Evolutionary conservation across 2,888 invertebrate genomes (phyloP).

Genomic region (Sarcophaga variegata): DNA sequence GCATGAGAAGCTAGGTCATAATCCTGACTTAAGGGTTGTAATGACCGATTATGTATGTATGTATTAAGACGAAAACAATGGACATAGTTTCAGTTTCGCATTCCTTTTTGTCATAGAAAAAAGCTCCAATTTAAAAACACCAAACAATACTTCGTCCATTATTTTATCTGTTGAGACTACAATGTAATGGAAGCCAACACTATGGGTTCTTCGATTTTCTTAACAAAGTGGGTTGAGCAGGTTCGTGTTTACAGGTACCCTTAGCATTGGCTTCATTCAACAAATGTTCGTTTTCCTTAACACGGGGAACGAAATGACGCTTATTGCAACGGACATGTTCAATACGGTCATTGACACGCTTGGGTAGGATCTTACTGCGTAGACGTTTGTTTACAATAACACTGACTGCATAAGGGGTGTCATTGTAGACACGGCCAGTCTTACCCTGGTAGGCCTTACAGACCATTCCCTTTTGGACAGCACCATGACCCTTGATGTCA

Average conservation of each 20-base stretch:
- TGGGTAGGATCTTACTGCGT: constrained; percentile 96
- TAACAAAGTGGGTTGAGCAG: constrained; percentile 93
- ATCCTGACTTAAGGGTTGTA: too few relatives aligned
- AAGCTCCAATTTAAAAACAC: constrained; percentile 40
- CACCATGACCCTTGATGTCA: constrained; percentile 99
- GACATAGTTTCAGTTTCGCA: too few relatives aligned
- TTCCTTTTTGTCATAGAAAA: constrained; percentile 48
- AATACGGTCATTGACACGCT: constrained; percentile 97
- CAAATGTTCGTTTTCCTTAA: constrained; percentile 94
- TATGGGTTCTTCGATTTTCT: constrained; percentile 88
- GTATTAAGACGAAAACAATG: too few relatives aligned
- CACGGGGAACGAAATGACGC: constrained; percentile 97
- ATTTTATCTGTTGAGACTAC: constrained; percentile 1
- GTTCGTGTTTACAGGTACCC: constrained; percentile 91
- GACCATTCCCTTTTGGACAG: constrained; percentile 99
- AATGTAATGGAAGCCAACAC: constrained; percentile 95
- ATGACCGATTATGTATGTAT: too few relatives aligned
- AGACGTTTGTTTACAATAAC: constrained; percentile 99
- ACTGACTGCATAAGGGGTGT: constrained; percentile 98
- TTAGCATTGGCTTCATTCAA: constrained; percentile 93
- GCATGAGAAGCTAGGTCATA: too few relatives aligned
- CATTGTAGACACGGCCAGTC: constrained; percentile 99
- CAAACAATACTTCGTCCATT: constrained; percentile 19
- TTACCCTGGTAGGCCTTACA: constrained; percentile 99
- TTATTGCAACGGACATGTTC: constrained; percentile 99